Conservation (phyloP, 2,888 invertebrate species). For the Cheiracanthium punctorium region DNA sequence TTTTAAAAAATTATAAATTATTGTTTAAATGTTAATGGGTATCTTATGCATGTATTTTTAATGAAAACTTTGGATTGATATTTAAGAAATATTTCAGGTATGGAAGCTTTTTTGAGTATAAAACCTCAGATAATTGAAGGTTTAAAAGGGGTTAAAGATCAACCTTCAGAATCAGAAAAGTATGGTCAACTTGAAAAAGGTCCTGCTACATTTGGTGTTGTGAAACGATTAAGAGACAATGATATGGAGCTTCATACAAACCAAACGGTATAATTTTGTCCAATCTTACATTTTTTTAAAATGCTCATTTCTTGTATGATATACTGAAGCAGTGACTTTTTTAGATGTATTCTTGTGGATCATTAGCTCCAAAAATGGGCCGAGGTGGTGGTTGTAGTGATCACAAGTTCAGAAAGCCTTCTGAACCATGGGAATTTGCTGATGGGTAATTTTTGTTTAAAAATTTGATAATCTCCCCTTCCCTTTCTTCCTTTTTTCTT, state of each 20-base stretch:
- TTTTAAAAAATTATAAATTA: too few relatives aligned
- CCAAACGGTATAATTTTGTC: constrained; percentile 75
- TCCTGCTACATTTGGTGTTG: constrained; percentile 77
- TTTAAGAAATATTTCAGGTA: constrained; percentile 74
- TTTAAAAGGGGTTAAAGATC: constrained; percentile 76
- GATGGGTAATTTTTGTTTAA: constrained; percentile 77
- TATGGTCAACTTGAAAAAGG: constrained; percentile 76
- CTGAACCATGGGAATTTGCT: constrained; percentile 79
- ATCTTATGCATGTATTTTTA: too few relatives aligned
- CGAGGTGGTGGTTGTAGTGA: constrained; percentile 77
- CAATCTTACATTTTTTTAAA: too few relatives aligned
- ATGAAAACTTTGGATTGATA: too few relatives aligned
- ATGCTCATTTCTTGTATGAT: too few relatives aligned
- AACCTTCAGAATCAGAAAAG: constrained; percentile 76
- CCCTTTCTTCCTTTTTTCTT: too few relatives aligned
- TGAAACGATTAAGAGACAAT: constrained; percentile 77
- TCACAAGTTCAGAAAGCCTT: constrained; percentile 77
- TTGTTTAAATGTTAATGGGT: too few relatives aligned
- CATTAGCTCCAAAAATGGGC: constrained; percentile 79
- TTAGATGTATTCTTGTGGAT: constrained; percentile 79
- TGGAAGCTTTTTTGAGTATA: constrained; percentile 75
- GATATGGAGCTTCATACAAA: constrained; percentile 78
- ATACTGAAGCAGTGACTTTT: too few relatives aligned
- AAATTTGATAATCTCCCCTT: too few relatives aligned
- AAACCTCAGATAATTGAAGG: constrained; percentile 76